phyloP scores from a whole-genome alignment of 1,140 invertebrate species.

The Heterodera carotae region DNA sequence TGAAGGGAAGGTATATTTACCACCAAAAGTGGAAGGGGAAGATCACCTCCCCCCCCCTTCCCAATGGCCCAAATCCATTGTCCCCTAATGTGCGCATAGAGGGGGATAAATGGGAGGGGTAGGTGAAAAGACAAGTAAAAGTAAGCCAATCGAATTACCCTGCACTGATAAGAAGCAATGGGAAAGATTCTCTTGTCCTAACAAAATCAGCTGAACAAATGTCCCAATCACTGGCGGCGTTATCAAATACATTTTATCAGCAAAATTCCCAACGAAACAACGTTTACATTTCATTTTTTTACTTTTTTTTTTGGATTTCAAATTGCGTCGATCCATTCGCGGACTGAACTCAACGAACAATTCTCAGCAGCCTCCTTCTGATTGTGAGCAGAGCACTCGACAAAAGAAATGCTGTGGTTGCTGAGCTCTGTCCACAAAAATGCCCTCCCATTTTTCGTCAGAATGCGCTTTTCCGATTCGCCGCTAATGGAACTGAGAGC shows the following conservation, averaged over 20 bases:
- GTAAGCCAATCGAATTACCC: not conserved
- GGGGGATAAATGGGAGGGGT: too few species aligned
- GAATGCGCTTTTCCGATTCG: slow-evolving; percentile 15
- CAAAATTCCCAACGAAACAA: not conserved
- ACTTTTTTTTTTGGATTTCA: too few species aligned
- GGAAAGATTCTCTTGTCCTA: not conserved
- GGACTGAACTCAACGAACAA: slow-evolving; percentile 20
- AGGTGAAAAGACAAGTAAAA: too few species aligned
- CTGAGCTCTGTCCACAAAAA: slow-evolving; percentile 37
- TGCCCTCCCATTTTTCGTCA: slow-evolving; percentile 29
- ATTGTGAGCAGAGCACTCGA: slow-evolving; percentile 38
- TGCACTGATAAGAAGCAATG: not conserved
- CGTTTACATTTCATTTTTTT: not conserved
- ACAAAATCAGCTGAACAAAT: not conserved
- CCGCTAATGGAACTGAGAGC: slow-evolving; percentile 35
- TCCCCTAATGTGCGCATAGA: not conserved
- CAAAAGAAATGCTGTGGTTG: slow-evolving; percentile 11
- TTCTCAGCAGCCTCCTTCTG: too few species aligned
- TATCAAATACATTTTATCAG: not conserved
- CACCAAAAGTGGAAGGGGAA: too few species aligned
- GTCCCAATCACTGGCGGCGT: not conserved
- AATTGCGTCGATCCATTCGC: slow-evolving; percentile 38
- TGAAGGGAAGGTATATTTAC: not conserved
- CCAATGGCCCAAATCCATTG: too few species aligned
- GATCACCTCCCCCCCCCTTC: not conserved